Evolutionary conservation across 2,797 vertebrate species (phyloP).

Genomic region (Myotis planiceps): DNA sequence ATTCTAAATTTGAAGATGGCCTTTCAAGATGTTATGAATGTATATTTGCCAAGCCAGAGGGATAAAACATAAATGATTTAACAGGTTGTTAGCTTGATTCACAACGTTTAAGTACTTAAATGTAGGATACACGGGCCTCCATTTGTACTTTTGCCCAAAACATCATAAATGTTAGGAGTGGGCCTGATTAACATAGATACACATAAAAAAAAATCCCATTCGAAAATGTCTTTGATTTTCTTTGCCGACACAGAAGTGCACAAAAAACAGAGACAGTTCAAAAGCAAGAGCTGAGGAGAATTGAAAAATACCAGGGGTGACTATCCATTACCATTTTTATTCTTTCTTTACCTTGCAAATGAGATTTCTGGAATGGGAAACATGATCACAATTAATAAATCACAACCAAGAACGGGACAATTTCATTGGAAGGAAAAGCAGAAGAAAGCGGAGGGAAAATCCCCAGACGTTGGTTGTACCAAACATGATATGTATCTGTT

Average conservation of each 20-base stretch:
- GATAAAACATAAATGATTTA: not conserved
- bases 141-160: conserved; percentile 32
- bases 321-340: conserved; percentile 12
- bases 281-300: not conserved
- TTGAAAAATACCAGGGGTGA: not conserved
- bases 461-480: not conserved
- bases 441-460: conserved; percentile 44
- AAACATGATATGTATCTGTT: conserved; percentile 39
- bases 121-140: not conserved
- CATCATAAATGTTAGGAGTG: not conserved
- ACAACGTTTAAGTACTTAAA: conserved; percentile 50
- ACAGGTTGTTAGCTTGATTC: not conserved
- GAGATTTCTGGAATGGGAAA: conserved; percentile 50
- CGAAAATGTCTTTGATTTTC: not conserved
- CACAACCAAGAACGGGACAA: conserved; percentile 52
- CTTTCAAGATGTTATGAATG: not conserved
- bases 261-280: not conserved
- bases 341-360: conserved; percentile 55
- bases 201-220: not conserved
- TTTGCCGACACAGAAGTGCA: not conserved
- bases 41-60: not conserved
- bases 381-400: conserved; percentile 46
- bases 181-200: not conserved
- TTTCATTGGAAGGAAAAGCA: conserved; percentile 58
- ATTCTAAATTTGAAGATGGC: not conserved